Base-by-base conservation (phyloP, 2,888 invertebrate species). In the Xestia xanthographa region DNA sequence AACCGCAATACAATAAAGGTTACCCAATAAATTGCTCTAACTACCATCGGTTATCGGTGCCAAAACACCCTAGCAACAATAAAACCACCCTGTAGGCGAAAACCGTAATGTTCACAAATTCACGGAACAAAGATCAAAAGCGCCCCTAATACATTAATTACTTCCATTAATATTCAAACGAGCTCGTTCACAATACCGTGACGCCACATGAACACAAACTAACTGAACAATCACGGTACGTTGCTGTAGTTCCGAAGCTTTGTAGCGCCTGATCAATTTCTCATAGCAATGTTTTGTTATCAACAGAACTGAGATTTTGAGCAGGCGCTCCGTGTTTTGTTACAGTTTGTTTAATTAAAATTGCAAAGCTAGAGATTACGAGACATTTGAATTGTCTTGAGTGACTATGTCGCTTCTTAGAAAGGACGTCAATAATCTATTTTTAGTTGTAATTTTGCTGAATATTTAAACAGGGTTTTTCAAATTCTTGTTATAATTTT, bases 111-210 rank as follows among this genome's bases (percentile, higher is more conserved):
- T 66, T 60, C 34, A 70, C 63, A 73, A 67, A 65, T 69, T 71
- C 58, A 60, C 41, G 69, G 73, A 81, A 72, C 82, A 77, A 66
- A 70, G 82, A 81, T 81, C 85, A 85, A 81, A 84, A 71, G 80
- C 84, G 63, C 56, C 66, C 50, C 60, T 68, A 77, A 84, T 80
- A 80, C 73, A 84, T 71, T 77, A 75, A 76, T 79, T 82, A 84
- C 72, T 84, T 63, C 43, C 66, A 75, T 73, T 83, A 85, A 80
- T 80, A 85, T 83, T 77, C 69, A 83, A 85, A 83, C 75, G 48
- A 75, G 67, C 48, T 69, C 29, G 70, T 77, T 79, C 75, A 80
- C 72, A 75, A 80, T 72, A 66, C 73, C 45, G 63, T 82, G 66
- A 65, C 82, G 72, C 53, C 76, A 72, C 65, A 50, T n/a, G 50